Percentiles rank a stretch among this genome's conserved stretches.
These are phyloP conservation scores for Lutjanus erythropterus DNA, from an alignment of 2,113 vertebrate genomes.

Conservation along the genomic window DNA sequence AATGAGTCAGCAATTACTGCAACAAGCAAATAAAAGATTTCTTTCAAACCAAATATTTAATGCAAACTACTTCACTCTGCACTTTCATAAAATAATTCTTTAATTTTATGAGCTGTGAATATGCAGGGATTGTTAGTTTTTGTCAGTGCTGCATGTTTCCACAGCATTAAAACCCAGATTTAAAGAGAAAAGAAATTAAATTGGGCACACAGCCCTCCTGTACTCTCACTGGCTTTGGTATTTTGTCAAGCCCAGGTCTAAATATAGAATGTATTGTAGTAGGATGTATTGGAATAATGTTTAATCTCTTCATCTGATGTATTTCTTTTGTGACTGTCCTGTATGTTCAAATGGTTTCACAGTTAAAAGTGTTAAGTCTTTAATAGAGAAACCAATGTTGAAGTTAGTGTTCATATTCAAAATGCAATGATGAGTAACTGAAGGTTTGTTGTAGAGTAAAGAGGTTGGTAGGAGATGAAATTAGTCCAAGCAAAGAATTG, in stretches of 20 bases:
- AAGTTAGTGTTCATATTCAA: not conserved
- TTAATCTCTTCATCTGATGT: conserved; percentile 16
- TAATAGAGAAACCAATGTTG: conserved; percentile 1
- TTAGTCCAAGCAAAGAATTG: not conserved
- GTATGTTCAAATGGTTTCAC: not conserved
- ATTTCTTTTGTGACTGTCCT: not conserved
- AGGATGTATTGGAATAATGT: too few relatives aligned
- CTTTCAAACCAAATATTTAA: not conserved
- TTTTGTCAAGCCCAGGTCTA: conserved; percentile 1
- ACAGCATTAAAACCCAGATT: not conserved
- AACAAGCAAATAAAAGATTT: not conserved
- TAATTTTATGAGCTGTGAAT: not conserved
- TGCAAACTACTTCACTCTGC: not conserved
- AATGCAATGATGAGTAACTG: not conserved
- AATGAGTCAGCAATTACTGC: not conserved
- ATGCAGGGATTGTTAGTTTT: not conserved
- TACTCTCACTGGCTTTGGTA: not conserved
- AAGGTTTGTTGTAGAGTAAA: not conserved
- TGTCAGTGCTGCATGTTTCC: not conserved
- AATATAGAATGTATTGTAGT: not conserved
- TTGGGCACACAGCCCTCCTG: not conserved
- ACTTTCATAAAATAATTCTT: not conserved
- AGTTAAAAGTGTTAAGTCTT: not conserved
- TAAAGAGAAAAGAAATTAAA: conserved; percentile 6
- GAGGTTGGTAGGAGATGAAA: not conserved